Evolutionary conservation across 2,888 invertebrate genomes (phyloP).

Genomic region (Druceiella hillmani): DNA sequence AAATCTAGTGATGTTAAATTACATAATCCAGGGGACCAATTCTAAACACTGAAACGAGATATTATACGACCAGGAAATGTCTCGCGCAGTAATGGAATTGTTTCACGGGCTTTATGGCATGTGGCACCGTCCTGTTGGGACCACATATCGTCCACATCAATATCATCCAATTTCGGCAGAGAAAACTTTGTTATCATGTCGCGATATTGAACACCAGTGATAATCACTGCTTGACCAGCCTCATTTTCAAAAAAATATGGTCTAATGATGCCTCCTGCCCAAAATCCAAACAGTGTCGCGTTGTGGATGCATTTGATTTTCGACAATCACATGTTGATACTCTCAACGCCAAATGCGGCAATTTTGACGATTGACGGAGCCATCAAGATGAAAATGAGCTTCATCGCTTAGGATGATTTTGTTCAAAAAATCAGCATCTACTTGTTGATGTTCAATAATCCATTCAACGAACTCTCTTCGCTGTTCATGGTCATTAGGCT

Average conservation of each 20-base stretch:
- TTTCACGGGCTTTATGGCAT: slow-evolving; percentile 14
- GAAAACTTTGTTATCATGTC: slow-evolving; percentile 15
- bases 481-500: slow-evolving; percentile 24
- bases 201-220: slow-evolving; percentile 22
- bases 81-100: slow-evolving; percentile 17
- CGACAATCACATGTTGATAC: slow-evolving; percentile 8
- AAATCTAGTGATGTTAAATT: slow-evolving; percentile 19
- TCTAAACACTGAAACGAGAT: slow-evolving; percentile 17
- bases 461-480: slow-evolving; percentile 12
- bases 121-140: slow-evolving; percentile 16
- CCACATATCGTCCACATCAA: slow-evolving; percentile 11
- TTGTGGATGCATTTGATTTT: slow-evolving; percentile 16
- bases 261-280: slow-evolving; percentile 12
- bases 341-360: slow-evolving; percentile 7
- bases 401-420: slow-evolving; percentile 24
- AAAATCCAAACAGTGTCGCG: slow-evolving; percentile 14
- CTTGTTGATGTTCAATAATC: slow-evolving; percentile 5
- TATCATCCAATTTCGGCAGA: slow-evolving; percentile 13
- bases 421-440: slow-evolving; percentile 23
- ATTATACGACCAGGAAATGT: slow-evolving; percentile 10
- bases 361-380: slow-evolving; percentile 10
- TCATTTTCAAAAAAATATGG: slow-evolving; percentile 15
- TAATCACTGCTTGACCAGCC: slow-evolving; percentile 12
- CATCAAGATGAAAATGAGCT: slow-evolving; percentile 21
- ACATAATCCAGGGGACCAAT: slow-evolving; percentile 20